Percentiles rank a stretch among this genome's conserved stretches.
phyloP scores from a whole-genome alignment of 2,888 invertebrate genomes.

The Watsonalla binaria region DNA sequence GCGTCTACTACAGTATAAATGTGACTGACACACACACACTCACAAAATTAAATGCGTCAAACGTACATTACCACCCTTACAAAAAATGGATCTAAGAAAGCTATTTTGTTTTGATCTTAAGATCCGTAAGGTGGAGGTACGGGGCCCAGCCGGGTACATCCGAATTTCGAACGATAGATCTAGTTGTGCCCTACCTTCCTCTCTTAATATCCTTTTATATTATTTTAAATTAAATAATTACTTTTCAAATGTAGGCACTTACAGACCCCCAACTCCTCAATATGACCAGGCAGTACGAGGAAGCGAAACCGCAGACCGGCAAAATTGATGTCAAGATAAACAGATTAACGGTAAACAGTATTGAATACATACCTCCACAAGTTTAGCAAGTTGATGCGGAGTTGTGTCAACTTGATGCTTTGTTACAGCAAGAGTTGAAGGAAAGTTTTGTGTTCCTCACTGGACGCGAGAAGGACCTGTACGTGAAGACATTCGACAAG shows the following conservation, averaged over 20 bases:
- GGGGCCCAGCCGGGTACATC: no score
- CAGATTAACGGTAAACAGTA: constrained; percentile 51
- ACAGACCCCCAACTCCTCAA: constrained; percentile 35
- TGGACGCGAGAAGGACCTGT: constrained; percentile 36
- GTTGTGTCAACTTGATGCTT: constrained; percentile 22
- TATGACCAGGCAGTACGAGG: constrained; percentile 41
- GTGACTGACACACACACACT: no score
- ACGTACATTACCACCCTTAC: no score
- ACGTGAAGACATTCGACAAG: constrained; percentile 45
- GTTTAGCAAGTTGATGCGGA: constrained; percentile 5
- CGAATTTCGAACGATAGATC: no score
- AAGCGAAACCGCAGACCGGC: constrained; percentile 55
- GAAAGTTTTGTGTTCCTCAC: constrained; percentile 63
- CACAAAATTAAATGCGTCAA: no score
- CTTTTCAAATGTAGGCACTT: constrained; percentile 31
- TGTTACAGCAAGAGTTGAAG: constrained; percentile 67
- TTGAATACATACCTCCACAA: constrained; percentile 11
- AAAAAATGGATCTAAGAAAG: no score
- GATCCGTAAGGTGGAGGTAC: no score
- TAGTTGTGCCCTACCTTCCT: no score
- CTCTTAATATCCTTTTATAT: neutral
- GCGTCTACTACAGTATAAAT: no score
- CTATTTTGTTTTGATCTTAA: no score
- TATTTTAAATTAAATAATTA: neutral
- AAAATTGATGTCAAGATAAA: constrained; percentile 56